Conservation (phyloP, 2,888 invertebrate genomes). For the Ectemnius cavifrons region DNA sequence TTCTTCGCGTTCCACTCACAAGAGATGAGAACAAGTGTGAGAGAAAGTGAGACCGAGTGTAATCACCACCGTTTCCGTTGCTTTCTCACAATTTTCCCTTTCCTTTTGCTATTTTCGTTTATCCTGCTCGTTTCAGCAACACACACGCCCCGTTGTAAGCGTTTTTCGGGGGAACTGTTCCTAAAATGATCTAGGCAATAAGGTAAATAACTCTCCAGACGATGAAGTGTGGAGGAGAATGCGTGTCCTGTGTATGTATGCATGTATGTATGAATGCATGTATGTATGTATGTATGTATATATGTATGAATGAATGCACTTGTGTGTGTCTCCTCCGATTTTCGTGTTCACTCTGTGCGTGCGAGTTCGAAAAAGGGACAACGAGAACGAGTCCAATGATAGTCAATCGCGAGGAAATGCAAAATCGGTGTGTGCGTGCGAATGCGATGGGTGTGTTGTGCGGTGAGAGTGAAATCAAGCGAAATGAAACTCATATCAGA, state of each 20-base stretch:
- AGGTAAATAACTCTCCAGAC: slow-evolving; percentile 65
- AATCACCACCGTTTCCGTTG: slow-evolving; percentile 31
- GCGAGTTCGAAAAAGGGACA: slow-evolving; percentile 1
- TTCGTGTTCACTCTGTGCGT: slow-evolving; percentile 31
- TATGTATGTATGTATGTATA: slow-evolving; percentile 32
- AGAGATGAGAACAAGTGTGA: too few relatives aligned
- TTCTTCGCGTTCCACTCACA: slow-evolving; percentile 1
- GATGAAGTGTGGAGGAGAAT: slow-evolving; percentile 8
- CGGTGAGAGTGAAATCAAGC: slow-evolving; percentile 48
- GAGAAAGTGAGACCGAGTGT: not conserved
- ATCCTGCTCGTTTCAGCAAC: slow-evolving; percentile 34
- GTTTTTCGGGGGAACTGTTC: slow-evolving; percentile 75
- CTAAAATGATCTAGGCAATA: slow-evolving; percentile 76
- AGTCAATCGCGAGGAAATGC: not conserved
- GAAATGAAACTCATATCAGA: slow-evolving; percentile 77
- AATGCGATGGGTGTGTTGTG: slow-evolving; percentile 48
- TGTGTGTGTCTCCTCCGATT: slow-evolving; percentile 21
- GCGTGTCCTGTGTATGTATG: slow-evolving; percentile 29
- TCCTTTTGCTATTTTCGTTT: slow-evolving; percentile 18
- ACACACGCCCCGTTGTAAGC: slow-evolving; percentile 55
- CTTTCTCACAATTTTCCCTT: slow-evolving; percentile 10
- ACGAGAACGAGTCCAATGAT: not conserved
- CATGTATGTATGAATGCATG: slow-evolving; percentile 52
- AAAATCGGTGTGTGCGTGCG: slow-evolving; percentile 42
- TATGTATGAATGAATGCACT: slow-evolving; percentile 48